Evolutionary conservation across 2,888 invertebrate genomes (phyloP), one percentile per base, ranked within the genome.

Genomic region (Drosophila formosana): DNA sequence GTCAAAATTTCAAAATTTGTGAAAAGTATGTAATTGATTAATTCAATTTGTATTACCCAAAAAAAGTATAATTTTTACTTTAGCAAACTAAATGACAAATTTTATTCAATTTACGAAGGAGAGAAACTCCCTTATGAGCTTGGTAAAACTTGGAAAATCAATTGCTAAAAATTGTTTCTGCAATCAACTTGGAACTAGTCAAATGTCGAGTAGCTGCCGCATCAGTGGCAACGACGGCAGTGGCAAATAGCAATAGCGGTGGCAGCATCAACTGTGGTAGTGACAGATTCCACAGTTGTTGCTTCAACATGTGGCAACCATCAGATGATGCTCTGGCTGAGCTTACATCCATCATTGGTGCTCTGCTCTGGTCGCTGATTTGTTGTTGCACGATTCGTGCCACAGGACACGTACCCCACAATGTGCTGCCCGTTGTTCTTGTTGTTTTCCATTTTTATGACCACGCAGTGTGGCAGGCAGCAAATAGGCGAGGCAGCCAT

Each of bases 241-340:
- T 32, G n/a, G 37, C 37, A 37, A 50, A 8, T 25, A n/a, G 32
- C 23, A 32, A 26, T 9, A 23, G 46, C 37, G 52, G 46, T 34
- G 52, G 49, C 9, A 30, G 13, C 13, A 1, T 4, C 47, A 46
- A 13, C 34, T 26, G 37, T 23, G n/a, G 51, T 18, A 11, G 45
- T 57, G 70, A 47, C 41, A 28, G 26, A 11, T 26, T 23, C 28
- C 39, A 8, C 28, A 51, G 50, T 45, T 55, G 51, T 52, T 67
- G 61, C 61, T 75, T 56, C 76, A 69, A 73, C 73, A 70, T 70
- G 76, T 76, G 76, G 76, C 73, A 73, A 61, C 39, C 32, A 41
- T 13, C 39, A 39, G 37, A 13, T 46, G 30, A 50, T 34, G 25
- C 62, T 23, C 43, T 46, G 43, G 45, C 66, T 41, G 60, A 50